Conservation (phyloP, 1,140 invertebrate genomes). For the Drosophila kikkawai region DNA sequence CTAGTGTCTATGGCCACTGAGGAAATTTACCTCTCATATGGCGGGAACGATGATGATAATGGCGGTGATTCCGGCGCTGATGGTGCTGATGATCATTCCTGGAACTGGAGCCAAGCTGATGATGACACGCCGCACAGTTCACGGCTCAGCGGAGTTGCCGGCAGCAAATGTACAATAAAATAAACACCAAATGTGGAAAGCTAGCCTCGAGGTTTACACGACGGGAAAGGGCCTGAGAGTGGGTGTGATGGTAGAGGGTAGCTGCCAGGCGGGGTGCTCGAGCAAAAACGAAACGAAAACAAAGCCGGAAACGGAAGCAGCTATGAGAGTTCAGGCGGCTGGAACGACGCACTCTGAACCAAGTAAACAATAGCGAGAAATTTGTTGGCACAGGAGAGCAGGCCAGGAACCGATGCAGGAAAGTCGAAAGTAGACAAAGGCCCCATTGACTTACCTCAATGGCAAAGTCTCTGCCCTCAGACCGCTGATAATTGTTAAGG, state of each 20-base stretch:
- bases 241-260: neutral
- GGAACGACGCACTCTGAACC: conserved; percentile 50
- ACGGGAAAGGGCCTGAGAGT: neutral
- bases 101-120: conserved; percentile 31
- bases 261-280: conserved; percentile 23
- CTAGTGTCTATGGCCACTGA: conserved; percentile 36
- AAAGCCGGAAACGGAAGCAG: conserved; percentile 76
- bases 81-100: conserved; percentile 39
- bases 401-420: conserved; percentile 20
- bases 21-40: conserved; percentile 56
- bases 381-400: conserved; percentile 36
- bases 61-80: conserved; percentile 32
- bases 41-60: conserved; percentile 24
- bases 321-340: conserved; percentile 51
- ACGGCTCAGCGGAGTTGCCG: conserved; percentile 66
- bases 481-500: conserved; percentile 11
- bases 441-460: conserved; percentile 22
- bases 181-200: conserved; percentile 60
- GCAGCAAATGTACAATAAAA: conserved; percentile 78
- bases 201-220: conserved; percentile 27
- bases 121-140: conserved; percentile 69
- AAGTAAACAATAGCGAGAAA: conserved; percentile 61
- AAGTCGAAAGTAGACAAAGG: conserved; percentile 43
- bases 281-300: conserved; percentile 54
- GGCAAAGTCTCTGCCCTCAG: conserved; percentile 3